Percentiles rank a stretch among this genome's conserved stretches.
phyloP scores from a whole-genome alignment of 2,888 invertebrate species.

The Tinea pellionella region DNA sequence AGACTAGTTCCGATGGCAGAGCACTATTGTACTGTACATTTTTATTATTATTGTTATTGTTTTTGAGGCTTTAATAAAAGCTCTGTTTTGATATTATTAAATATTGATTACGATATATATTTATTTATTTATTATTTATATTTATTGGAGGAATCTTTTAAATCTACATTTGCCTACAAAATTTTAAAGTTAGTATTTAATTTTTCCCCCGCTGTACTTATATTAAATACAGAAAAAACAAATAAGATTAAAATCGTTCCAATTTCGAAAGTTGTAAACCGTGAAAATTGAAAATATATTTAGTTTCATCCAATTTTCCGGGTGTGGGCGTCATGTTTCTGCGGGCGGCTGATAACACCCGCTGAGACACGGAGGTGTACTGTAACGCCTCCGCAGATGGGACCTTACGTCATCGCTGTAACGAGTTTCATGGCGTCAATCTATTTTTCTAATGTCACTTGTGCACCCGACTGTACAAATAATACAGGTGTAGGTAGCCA shows the following conservation, averaged over 20 bases:
- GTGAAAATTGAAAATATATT: not conserved
- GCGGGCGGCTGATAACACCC: slow-evolving; percentile 19
- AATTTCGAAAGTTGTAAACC: not conserved
- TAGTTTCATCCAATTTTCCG: slow-evolving; percentile 30
- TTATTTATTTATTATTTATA: no score
- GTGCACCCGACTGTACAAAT: slow-evolving; percentile 1
- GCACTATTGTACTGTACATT: no score
- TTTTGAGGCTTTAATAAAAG: no score
- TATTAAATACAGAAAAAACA: not conserved
- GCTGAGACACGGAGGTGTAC: not conserved
- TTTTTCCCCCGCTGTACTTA: no score
- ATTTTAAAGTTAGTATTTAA: no score
- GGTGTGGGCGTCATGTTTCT: slow-evolving; percentile 21
- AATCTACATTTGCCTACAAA: no score
- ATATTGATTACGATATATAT: no score
- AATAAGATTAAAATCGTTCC: not conserved
- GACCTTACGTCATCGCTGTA: slow-evolving; percentile 4
- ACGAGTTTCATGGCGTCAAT: slow-evolving; percentile 3
- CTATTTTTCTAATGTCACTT: slow-evolving; percentile 10
- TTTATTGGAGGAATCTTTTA: no score
- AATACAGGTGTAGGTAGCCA: no score
- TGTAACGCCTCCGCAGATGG: not conserved
- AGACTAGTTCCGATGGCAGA: no score
- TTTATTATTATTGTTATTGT: no score
- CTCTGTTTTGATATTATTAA: no score